A percentile compares a stretch with the other conserved stretches of the same genome.
Evolutionary conservation across 2,888 invertebrate species (phyloP).

Genomic region (Patella depressa): DNA sequence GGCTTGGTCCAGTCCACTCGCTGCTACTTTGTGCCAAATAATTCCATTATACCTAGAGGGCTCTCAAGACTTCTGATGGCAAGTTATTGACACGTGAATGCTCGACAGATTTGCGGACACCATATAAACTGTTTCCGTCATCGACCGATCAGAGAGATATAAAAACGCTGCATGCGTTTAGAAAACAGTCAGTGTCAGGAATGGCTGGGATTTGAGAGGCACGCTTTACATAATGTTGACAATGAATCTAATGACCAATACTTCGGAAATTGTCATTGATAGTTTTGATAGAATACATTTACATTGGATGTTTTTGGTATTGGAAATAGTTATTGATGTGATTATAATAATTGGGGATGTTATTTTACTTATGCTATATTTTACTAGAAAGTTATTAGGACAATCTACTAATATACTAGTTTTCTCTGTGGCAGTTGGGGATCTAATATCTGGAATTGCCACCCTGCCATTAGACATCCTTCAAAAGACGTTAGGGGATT

Average conservation of each 20-base stretch:
- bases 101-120: too few species aligned
- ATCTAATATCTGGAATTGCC: conserved; percentile 47
- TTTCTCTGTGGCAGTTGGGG: conserved; percentile 59
- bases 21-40: not conserved
- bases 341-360: conserved; percentile 51
- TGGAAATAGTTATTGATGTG: conserved; percentile 39
- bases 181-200: too few species aligned
- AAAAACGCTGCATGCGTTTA: too few species aligned
- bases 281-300: conserved; percentile 29
- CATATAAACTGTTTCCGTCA: too few species aligned
- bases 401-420: conserved; percentile 61
- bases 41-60: conserved; percentile 1
- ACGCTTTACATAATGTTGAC: too few species aligned
- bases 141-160: too few species aligned
- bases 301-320: conserved; percentile 35
- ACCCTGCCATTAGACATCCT: conserved; percentile 47
- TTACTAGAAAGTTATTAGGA: conserved; percentile 52
- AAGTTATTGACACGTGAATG: conserved; percentile 6
- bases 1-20: not conserved
- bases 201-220: too few species aligned
- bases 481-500: conserved; percentile 31
- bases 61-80: conserved; percentile 7
- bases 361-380: conserved; percentile 48
- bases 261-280: conserved; percentile 1
- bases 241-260: not conserved